Conservation (phyloP, 2,888 invertebrate genomes). For the Invenusta paracnida region DNA sequence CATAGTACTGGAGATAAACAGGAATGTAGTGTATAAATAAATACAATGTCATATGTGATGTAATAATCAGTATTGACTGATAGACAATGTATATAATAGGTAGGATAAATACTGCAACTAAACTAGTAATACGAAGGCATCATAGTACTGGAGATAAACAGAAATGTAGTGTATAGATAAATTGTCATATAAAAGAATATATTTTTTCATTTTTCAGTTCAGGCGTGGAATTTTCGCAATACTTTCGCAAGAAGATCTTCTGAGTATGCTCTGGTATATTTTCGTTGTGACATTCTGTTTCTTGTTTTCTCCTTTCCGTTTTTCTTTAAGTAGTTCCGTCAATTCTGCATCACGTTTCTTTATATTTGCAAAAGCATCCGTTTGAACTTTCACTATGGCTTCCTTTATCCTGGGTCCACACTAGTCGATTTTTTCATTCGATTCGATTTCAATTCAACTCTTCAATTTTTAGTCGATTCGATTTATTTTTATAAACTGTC, state of each 20-base stretch:
- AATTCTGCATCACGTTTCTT: neutral
- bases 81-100: neutral
- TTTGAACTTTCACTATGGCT: neutral
- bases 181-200: neutral
- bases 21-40: too few relatives aligned
- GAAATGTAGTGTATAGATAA: neutral
- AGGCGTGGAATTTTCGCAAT: neutral
- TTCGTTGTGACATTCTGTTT: neutral
- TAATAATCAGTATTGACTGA: neutral
- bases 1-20: too few relatives aligned
- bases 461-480: too few relatives aligned
- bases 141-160: neutral
- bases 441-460: too few relatives aligned
- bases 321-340: neutral
- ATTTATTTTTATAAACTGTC: too few relatives aligned
- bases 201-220: neutral
- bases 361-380: neutral
- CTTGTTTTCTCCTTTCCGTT: neutral
- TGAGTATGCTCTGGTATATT: neutral
- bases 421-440: too few relatives aligned
- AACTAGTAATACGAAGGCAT: neutral
- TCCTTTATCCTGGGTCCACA: too few relatives aligned
- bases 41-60: too few relatives aligned
- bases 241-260: neutral
- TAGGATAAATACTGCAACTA: neutral